Base-by-base conservation (phyloP, 2,797 vertebrate species). In the Falco rusticolus region DNA sequence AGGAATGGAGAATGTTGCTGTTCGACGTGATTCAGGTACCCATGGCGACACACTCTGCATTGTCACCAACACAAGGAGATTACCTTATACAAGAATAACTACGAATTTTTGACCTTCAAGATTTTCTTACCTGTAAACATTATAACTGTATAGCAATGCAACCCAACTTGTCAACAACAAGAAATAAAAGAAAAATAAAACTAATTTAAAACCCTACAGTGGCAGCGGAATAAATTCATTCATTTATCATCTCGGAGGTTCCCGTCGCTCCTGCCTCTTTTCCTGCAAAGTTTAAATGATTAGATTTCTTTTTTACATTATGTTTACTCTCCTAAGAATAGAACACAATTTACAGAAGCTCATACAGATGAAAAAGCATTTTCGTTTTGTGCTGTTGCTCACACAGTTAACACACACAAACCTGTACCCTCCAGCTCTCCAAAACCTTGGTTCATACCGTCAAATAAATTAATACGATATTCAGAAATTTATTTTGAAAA, bases 241-340 rank as follows among this genome's bases (percentile, higher is more conserved):
- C 82, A 95, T 96, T 97, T 95, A 95, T 97, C 90, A 93, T 96
- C 94, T 92, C 90, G 91, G 87, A 94, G 85, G 61, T 82, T 93
- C 83, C 82, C 79, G 87, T 86, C 4, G 9, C 43, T 97, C 34
- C 66, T 87, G 65, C 84, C 78, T 91, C 91, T 86, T 84, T 84
- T 90, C 56, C 85, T 80, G 68, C 65, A 83, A 93, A 66, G 75
- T 80, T 93, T 94, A 92, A 97, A 91, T 89, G 83, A 92, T 90
- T 93, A 82, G 47, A 21, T 39, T 21, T 61, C 50, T 75, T 82
- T 95, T 87, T 75, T 33, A 54, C 57, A 65, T 92, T 94, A 25
- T 94, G 85, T 94, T 96, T 96, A 79, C 76, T 96, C 91, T 93
- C 86, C 89, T 92, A 96, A 96, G 93, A 89, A 94, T 75, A 95